These are phyloP conservation scores for Cynaeus angustus DNA, from an alignment of 2,888 invertebrate genomes.

Conservation along the genomic window DNA sequence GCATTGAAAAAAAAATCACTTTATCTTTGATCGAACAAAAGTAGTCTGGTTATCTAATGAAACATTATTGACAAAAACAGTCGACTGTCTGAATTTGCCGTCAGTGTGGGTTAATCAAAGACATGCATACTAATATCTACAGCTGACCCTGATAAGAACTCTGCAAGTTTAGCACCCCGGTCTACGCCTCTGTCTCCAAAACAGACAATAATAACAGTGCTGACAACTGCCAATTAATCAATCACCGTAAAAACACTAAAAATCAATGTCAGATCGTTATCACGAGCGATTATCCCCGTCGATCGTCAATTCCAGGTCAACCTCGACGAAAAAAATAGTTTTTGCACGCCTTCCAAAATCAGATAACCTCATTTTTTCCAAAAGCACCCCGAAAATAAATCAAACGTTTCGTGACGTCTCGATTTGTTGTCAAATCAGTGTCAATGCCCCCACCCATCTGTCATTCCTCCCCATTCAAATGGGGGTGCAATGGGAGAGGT, in stretches of 20 bases:
- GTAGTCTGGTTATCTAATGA: too few relatives aligned
- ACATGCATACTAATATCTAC: too few relatives aligned
- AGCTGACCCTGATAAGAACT: too few relatives aligned
- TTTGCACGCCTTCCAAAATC: constrained; percentile 36
- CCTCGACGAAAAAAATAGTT: constrained; percentile 20
- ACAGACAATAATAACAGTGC: constrained; percentile 1
- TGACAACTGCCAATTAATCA: constrained; percentile 10
- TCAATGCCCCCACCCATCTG: constrained; percentile 39
- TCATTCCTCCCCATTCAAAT: constrained; percentile 1
- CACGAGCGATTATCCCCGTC: neutral
- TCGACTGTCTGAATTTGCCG: too few relatives aligned
- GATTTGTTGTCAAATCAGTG: constrained; percentile 40
- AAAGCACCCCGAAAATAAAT: constrained; percentile 25
- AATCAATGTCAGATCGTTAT: constrained; percentile 6
- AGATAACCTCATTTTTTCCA: constrained; percentile 23
- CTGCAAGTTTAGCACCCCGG: too few relatives aligned
- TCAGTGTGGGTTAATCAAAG: too few relatives aligned
- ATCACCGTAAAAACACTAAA: constrained; percentile 1
- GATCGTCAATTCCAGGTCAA: constrained; percentile 2
- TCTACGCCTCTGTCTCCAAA: neutral
- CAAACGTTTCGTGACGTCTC: constrained; percentile 24
- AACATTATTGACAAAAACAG: too few relatives aligned
- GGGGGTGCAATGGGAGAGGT: constrained; percentile 27
- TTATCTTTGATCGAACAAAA: too few relatives aligned
- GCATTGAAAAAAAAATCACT: too few relatives aligned